Conservation (phyloP, 2,113 vertebrate genomes). For the Prionailurus viverrinus region DNA sequence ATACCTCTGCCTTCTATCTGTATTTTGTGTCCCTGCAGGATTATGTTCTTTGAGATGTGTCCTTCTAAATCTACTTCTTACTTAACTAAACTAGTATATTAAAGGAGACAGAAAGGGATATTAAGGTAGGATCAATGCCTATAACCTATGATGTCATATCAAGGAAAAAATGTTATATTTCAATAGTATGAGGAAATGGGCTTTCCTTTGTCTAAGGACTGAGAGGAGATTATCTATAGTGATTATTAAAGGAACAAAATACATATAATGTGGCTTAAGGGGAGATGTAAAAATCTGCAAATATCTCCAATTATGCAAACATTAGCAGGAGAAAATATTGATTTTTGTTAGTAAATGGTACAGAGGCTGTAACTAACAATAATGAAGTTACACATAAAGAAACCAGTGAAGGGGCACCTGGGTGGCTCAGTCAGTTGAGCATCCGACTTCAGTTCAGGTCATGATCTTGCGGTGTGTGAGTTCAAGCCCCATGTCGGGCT, state of each 20-base stretch:
- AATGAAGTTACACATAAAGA: constrained; percentile 46
- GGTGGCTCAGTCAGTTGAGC: too few species aligned
- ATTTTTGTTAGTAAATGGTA: constrained; percentile 44
- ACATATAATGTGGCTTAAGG: constrained; percentile 14
- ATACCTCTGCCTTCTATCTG: not conserved
- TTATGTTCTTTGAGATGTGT: not conserved
- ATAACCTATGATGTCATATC: not conserved
- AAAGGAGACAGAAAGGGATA: not conserved
- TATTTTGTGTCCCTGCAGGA: not conserved
- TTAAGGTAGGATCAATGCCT: not conserved
- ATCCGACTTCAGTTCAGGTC: too few species aligned
- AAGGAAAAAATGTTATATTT: not conserved
- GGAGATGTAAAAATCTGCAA: not conserved
- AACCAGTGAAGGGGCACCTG: not conserved
- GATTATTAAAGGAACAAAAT: constrained; percentile 60
- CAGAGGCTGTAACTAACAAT: not conserved
- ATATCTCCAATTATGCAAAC: constrained; percentile 41
- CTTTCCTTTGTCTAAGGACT: constrained; percentile 2
- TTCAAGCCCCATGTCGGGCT: too few species aligned
- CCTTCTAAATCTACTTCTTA: not conserved
- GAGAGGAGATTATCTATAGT: constrained; percentile 9
- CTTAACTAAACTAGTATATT: not conserved
- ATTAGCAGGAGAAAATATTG: constrained; percentile 51
- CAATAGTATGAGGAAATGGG: not conserved
- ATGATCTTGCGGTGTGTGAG: too few species aligned